phyloP scores from a whole-genome alignment of 2,888 invertebrate species.

The Melanchra persicariae region DNA sequence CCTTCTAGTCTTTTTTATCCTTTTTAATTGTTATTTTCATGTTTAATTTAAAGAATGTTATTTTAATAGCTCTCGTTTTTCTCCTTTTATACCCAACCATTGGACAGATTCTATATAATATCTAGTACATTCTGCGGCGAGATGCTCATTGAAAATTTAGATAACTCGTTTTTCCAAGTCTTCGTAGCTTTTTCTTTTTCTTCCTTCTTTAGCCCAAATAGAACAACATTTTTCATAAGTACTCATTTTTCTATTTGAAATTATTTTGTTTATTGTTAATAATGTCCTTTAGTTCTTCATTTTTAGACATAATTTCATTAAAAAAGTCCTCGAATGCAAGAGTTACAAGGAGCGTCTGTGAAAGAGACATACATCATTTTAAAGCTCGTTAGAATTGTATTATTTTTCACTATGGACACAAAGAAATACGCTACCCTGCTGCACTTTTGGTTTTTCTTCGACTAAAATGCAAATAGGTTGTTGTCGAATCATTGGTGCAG shows the following conservation, averaged over 20 bases:
- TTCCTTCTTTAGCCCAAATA: slow-evolving; percentile 14
- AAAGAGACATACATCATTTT: no score
- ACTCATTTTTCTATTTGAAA: slow-evolving; percentile 9
- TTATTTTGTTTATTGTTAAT: slow-evolving; percentile 5
- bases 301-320: no score
- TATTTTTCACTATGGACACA: no score
- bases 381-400: no score
- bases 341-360: no score
- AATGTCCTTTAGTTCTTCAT: slow-evolving; percentile 11
- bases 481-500: no score
- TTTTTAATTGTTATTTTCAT: slow-evolving; percentile 5
- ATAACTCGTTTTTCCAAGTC: not conserved
- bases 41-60: not conserved
- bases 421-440: no score
- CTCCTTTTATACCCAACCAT: slow-evolving; percentile 1
- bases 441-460: no score
- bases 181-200: not conserved
- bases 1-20: slow-evolving; percentile 2
- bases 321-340: no score
- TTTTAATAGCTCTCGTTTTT: not conserved
- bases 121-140: not conserved
- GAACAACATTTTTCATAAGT: slow-evolving; percentile 5
- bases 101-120: slow-evolving; percentile 1
- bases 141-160: not conserved
- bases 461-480: no score